Base-by-base conservation (phyloP, 2,797 vertebrate species). In the Chromobotia macracanthus region DNA sequence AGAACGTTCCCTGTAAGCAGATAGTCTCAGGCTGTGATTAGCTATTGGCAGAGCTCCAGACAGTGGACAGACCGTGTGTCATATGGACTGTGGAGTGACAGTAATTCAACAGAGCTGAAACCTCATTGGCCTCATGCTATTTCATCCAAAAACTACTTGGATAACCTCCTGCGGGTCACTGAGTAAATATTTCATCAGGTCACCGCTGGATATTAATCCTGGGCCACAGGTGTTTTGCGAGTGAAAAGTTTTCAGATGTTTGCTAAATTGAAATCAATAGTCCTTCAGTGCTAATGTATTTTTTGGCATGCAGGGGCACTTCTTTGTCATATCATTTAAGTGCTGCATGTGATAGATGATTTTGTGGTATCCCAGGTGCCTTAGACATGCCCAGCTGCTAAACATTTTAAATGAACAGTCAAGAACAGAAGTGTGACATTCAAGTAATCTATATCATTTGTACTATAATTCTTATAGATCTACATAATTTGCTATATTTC, bases 201-300 rank as follows among this genome's bases (percentile, higher is more conserved):
- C 31, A 21, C 48, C 5, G 61, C 18, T 18, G 16, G 74, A 44
- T 12, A 76, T 65, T 66, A 67, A 76, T 67, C 35, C 25, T 16
- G 46, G 55, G n/a, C 63, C 74, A 67, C 63, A 28, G 63, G 74
- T 76, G 74, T 67, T 76, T 67, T 19, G 19, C 74, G 28, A 76
- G 51, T 28, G 51, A 56, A 76, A 67, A 56, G 21, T 75, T 67
- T 75, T 66, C 5, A 41, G 9, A 53, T 21, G 38, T 75, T 19
- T 2, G 56, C 58, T 6, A 55, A 66, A 13, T 76, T 46, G 53
- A 76, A 67, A 67, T 76, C 63, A 5, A 67, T 56, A 28, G 35
- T 76, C 11, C 11, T 67, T 10, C 1, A 58, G 64, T 2, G 51
- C 50, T 67, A 67, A 76, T 76, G 35, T 35, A 66, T 56, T 76